phyloP scores from a whole-genome alignment of 1,140 invertebrate species.

The Euura saliciscinereae region DNA sequence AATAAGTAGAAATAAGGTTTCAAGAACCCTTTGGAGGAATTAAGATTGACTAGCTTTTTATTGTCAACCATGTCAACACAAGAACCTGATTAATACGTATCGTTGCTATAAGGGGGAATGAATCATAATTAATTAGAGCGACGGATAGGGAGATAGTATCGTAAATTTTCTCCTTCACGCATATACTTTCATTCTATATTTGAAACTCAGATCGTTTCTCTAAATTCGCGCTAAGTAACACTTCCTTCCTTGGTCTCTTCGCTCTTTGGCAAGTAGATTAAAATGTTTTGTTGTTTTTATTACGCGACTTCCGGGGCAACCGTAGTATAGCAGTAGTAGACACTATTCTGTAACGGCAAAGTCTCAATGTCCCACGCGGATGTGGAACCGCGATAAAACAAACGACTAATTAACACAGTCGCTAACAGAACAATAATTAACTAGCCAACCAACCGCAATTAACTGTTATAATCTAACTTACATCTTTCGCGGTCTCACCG shows the following conservation, averaged over 20 bases:
- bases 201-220: too few species aligned
- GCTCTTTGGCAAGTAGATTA: constrained; percentile 3
- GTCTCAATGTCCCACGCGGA: neutral
- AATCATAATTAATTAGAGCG: too few species aligned
- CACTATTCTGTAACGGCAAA: neutral
- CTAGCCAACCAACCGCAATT: neutral
- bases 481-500: neutral
- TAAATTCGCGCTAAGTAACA: neutral
- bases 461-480: neutral
- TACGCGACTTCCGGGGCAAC: neutral
- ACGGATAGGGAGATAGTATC: too few species aligned
- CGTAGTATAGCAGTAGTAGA: neutral
- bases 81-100: neutral
- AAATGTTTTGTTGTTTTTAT: neutral
- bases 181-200: too few species aligned
- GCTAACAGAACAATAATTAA: constrained; percentile 1
- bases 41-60: neutral
- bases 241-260: neutral
- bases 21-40: neutral
- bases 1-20: too few species aligned
- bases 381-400: constrained; percentile 1
- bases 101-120: too few species aligned
- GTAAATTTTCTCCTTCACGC: too few species aligned
- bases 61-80: neutral
- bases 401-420: neutral